phyloP scores from a whole-genome alignment of 1,140 invertebrate species.

The Ladona fulva region DNA sequence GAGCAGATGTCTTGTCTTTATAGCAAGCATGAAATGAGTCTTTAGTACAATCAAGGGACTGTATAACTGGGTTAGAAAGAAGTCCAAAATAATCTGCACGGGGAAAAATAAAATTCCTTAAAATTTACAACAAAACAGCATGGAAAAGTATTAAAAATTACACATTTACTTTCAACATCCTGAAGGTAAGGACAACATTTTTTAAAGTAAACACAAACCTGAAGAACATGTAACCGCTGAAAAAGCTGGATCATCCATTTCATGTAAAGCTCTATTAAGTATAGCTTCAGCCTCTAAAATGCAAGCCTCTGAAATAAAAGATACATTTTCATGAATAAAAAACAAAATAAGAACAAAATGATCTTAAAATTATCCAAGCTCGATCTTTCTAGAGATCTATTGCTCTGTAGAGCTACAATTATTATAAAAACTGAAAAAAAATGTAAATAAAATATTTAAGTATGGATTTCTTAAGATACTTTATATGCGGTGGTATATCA shows the following conservation, averaged over 20 bases:
- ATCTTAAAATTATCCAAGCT: no score
- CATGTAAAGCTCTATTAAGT: slow-evolving; percentile 49
- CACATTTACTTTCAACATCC: not conserved
- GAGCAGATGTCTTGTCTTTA: slow-evolving; percentile 6
- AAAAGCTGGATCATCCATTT: slow-evolving; percentile 60
- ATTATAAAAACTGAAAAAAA: no score
- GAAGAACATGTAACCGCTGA: slow-evolving; percentile 58
- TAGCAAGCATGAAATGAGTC: slow-evolving; percentile 12
- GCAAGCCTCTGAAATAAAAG: slow-evolving; percentile 40
- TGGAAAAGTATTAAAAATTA: not conserved
- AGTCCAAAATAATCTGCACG: slow-evolving; percentile 46
- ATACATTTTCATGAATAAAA: slow-evolving; percentile 13
- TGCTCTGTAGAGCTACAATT: no score
- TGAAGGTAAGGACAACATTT: not conserved
- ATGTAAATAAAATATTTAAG: no score
- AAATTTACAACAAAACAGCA: not conserved
- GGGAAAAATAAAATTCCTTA: slow-evolving; percentile 16
- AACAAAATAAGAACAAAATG: no score
- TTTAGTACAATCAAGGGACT: slow-evolving; percentile 35
- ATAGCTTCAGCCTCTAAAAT: slow-evolving; percentile 50
- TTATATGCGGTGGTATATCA: no score
- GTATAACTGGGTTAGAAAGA: slow-evolving; percentile 37
- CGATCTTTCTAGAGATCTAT: no score
- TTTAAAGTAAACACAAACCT: slow-evolving; percentile 30
- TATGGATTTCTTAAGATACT: no score